Conservation (phyloP, 1,140 invertebrate genomes). For the Neodiprion lecontei region DNA sequence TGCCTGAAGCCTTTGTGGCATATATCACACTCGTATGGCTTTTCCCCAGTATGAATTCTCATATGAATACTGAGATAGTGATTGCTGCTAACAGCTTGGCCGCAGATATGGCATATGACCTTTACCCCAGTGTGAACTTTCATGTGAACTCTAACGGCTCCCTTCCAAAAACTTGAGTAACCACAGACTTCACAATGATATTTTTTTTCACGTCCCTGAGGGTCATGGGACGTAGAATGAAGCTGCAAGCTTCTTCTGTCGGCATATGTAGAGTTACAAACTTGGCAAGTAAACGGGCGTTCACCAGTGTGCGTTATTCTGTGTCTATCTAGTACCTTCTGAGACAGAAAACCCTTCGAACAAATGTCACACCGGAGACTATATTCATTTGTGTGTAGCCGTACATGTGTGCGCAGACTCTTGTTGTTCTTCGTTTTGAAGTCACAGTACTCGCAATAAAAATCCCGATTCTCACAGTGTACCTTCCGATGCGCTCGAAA, state of each 20-base stretch:
- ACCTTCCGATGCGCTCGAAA: conserved; percentile 13
- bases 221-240: background rate
- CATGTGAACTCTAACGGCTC: conserved; percentile 55
- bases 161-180: background rate
- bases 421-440: conserved; percentile 14
- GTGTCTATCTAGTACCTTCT: conserved; percentile 6
- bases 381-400: conserved; percentile 25
- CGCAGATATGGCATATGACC: conserved; percentile 63
- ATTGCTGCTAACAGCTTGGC: conserved; percentile 68
- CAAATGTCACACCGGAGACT: conserved; percentile 19
- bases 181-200: background rate
- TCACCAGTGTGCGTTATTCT: conserved; percentile 17
- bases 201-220: background rate
- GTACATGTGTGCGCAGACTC: conserved; percentile 18
- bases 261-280: background rate
- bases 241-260: background rate
- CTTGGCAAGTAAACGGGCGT: background rate
- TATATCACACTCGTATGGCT: conserved; percentile 66
- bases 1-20: conserved; percentile 65
- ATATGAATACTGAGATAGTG: conserved; percentile 61
- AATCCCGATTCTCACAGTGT: conserved; percentile 15
- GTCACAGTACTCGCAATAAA: conserved; percentile 17
- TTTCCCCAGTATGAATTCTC: conserved; percentile 67
- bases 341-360: background rate
- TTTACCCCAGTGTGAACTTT: conserved; percentile 51